Percentiles rank a stretch among this genome's conserved stretches.
Evolutionary conservation across 64 coral and sea anemone genomes (phyloP).

Genomic region (Pocillopora verrucosa): DNA sequence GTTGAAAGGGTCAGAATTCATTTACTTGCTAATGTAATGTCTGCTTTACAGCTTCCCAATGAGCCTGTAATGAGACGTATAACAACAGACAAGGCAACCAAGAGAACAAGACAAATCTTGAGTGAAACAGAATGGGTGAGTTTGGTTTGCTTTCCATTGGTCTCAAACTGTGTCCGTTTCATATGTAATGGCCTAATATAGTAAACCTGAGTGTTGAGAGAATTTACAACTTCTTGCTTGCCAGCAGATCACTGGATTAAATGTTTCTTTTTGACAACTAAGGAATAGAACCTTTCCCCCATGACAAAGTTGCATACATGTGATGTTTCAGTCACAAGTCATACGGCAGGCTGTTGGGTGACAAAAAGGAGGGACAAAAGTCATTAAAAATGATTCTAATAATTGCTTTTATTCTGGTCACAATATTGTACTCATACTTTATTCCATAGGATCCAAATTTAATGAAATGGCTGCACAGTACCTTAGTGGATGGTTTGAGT

Average conservation of each 20-base stretch:
- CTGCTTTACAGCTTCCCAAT: conserved; percentile 67
- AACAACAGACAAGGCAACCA: conserved; percentile 97
- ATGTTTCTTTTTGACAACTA: too few species aligned
- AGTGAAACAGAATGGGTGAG: conserved; percentile 92
- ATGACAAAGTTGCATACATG: too few species aligned
- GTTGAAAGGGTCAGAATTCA: not conserved
- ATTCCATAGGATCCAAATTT: conserved; percentile 73
- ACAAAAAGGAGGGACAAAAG: too few species aligned
- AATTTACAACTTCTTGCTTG: too few species aligned
- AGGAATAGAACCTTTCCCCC: too few species aligned
- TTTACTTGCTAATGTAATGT: not conserved
- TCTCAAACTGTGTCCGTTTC: not conserved
- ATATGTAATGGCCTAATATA: not conserved
- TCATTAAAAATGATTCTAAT: too few species aligned
- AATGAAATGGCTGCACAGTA: conserved; percentile 86
- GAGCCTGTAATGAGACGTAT: conserved; percentile 94
- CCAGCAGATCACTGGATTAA: too few species aligned
- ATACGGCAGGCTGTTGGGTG: too few species aligned
- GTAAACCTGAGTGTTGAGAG: too few species aligned
- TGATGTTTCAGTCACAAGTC: too few species aligned
- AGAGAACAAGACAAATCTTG: conserved; percentile 90
- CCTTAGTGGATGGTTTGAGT: conserved; percentile 92
- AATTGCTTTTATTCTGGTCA: too few species aligned
- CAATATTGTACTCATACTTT: not conserved
- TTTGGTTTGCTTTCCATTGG: not conserved